These are phyloP conservation scores for Apoderus coryli DNA, from an alignment of 2,888 invertebrate genomes.

Conservation along the genomic window DNA sequence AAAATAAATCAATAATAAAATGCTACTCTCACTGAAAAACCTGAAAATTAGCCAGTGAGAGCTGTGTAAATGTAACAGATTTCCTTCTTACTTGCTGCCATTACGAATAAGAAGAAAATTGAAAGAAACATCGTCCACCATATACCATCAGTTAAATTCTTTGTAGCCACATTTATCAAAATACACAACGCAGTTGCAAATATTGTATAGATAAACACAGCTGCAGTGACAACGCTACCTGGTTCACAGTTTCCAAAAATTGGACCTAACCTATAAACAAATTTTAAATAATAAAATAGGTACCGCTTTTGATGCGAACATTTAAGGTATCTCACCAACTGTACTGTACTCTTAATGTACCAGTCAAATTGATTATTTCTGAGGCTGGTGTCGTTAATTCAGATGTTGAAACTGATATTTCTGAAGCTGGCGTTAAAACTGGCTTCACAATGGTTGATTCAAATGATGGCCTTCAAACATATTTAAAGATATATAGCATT, in stretches of 20 bases:
- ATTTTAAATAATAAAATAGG: too few species aligned
- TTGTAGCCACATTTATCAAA: slow-evolving; percentile 42
- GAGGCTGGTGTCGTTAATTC: slow-evolving; percentile 29
- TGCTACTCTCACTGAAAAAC: too few species aligned
- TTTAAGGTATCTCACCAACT: slow-evolving; percentile 34
- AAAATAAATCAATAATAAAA: too few species aligned
- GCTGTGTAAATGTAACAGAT: too few species aligned
- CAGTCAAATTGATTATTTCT: slow-evolving; percentile 43
- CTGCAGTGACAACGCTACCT: slow-evolving; percentile 56
- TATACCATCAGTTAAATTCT: slow-evolving; percentile 36
- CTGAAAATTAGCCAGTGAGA: too few species aligned
- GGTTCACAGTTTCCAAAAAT: slow-evolving; percentile 60
- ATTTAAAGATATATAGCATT: too few species aligned
- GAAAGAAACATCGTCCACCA: slow-evolving; percentile 58
- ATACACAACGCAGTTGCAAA: slow-evolving; percentile 56
- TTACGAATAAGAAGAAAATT: slow-evolving; percentile 44
- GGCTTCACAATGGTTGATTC: slow-evolving; percentile 21
- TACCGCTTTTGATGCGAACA: too few species aligned
- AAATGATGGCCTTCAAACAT: slow-evolving; percentile 25
- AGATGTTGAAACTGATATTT: slow-evolving; percentile 29
- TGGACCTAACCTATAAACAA: slow-evolving; percentile 45
- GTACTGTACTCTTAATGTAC: slow-evolving; percentile 57
- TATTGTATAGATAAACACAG: slow-evolving; percentile 54
- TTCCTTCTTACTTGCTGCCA: slow-evolving; percentile 53
- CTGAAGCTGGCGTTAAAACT: slow-evolving; percentile 27